Conservation (phyloP, 2,888 invertebrate genomes). For the Hirtodrosophila histrioides region DNA sequence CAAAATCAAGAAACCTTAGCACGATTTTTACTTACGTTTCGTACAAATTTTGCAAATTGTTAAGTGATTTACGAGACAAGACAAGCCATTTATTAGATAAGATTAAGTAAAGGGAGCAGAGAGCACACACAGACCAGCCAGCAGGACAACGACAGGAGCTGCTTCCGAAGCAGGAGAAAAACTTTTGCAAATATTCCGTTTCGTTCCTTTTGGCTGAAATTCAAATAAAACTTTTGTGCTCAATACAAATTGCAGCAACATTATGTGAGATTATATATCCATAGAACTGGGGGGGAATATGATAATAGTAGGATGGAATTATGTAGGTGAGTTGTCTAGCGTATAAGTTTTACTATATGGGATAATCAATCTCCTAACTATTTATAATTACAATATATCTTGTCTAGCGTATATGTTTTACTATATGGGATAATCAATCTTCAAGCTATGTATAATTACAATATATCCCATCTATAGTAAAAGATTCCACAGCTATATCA, state of each 20-base stretch:
- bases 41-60: constrained; percentile 82
- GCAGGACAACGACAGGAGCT: constrained; percentile 9
- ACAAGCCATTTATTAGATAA: constrained; percentile 83
- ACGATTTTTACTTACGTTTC: constrained; percentile 70
- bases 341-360: no score
- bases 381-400: no score
- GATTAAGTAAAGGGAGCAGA: constrained; percentile 78
- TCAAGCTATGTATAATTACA: no score
- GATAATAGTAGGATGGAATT: no score
- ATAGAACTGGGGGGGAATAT: constrained; percentile 36
- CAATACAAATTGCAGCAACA: constrained; percentile 78
- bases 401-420: no score
- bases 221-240: constrained; percentile 50
- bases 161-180: constrained; percentile 10
- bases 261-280: constrained; percentile 77
- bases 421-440: no score
- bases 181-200: constrained; percentile 28
- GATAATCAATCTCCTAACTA: no score
- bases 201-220: constrained; percentile 18
- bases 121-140: constrained; percentile 30
- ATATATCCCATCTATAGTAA: no score
- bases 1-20: constrained; percentile 66
- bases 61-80: constrained; percentile 84
- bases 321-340: no score
- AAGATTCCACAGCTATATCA: no score